Evolutionary conservation across 2,113 vertebrate genomes (phyloP).

Genomic region (Australoheros scitulus): DNA sequence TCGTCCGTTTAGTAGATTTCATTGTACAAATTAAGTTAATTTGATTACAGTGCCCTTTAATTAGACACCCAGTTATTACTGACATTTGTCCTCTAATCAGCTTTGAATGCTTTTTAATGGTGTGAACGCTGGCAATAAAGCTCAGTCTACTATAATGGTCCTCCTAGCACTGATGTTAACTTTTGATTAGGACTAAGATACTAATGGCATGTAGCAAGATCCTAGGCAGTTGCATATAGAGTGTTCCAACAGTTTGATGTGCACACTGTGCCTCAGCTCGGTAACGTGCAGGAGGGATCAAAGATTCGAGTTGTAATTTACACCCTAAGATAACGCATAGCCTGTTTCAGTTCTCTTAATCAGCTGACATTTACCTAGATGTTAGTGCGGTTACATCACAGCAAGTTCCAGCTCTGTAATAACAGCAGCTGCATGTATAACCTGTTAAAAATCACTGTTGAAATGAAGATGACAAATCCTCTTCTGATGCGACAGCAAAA

Average conservation of each 20-base stretch:
- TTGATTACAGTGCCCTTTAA: constrained; percentile 19
- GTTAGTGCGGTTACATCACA: neutral
- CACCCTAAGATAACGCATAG: neutral
- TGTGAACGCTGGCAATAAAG: neutral
- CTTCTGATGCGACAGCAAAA: too few species aligned
- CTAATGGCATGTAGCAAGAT: neutral
- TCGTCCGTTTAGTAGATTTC: neutral
- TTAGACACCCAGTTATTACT: constrained; percentile 3
- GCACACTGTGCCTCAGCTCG: neutral
- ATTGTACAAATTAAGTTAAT: constrained; percentile 10
- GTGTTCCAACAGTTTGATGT: neutral
- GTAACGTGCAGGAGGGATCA: neutral
- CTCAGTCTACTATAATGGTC: neutral
- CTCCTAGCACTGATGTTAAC: neutral
- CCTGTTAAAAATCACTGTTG: neutral
- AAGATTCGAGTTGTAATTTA: neutral
- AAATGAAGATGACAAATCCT: neutral
- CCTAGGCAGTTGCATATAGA: neutral
- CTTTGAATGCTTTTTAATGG: neutral
- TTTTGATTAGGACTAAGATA: constrained; percentile 18
- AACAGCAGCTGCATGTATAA: neutral
- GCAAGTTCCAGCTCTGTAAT: neutral
- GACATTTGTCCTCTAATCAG: constrained; percentile 25
- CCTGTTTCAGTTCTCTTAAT: neutral
- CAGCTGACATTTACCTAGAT: constrained; percentile 1